Base-by-base conservation (phyloP, 37 sponge, comb jelly and placozoan species). In the Tethya wilhelma region DNA sequence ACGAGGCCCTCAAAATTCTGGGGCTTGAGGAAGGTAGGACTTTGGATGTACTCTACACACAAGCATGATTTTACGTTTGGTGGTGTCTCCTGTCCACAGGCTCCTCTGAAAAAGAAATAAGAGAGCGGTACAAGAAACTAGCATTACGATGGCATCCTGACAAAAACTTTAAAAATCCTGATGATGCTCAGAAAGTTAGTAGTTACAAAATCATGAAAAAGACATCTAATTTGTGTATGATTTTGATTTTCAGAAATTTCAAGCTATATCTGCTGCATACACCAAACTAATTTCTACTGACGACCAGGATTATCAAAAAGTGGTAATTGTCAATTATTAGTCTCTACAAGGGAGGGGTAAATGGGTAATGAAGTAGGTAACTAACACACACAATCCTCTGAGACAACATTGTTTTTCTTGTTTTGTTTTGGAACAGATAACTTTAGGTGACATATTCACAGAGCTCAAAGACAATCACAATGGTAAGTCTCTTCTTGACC, bases 21-120 rank as follows among this genome's bases (percentile, higher is more conserved):
- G 82, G 81, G 37, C 43, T 87, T 29, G 63, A 74, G 29, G 88
- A 87, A 75, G 88, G 88, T 80, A 44, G 53, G 79, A 37, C 4
- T 20, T 5, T 38, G 19, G 17, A 30, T 75, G 12, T 60, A 7
- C 22, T n/a, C 22, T 23, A 23, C 28, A 25, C 28, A 60, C 22
- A 60, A 26, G 22, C 20, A 60, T 7, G 28, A n/a, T 60, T 6
- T 60, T 6, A n/a, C 63, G 7, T 4, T n/a, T 73, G 37, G n/a
- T n/a, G n/a, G n/a, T n/a, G n/a, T n/a, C n/a, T n/a, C 63, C 59
- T 22, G 25, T 25, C 12, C 29, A 0, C 41, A 85, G 86, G 73
- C 12, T 53, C 59, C 45, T n/a, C 86, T 26, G 38, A 59, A n/a
- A 49, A 69, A 31, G 63, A 66, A 14, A 69, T 78, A 38, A 68